These are phyloP conservation scores for Potorous gilbertii DNA, from an alignment of 2,797 vertebrate genomes.

Conservation along the genomic window DNA sequence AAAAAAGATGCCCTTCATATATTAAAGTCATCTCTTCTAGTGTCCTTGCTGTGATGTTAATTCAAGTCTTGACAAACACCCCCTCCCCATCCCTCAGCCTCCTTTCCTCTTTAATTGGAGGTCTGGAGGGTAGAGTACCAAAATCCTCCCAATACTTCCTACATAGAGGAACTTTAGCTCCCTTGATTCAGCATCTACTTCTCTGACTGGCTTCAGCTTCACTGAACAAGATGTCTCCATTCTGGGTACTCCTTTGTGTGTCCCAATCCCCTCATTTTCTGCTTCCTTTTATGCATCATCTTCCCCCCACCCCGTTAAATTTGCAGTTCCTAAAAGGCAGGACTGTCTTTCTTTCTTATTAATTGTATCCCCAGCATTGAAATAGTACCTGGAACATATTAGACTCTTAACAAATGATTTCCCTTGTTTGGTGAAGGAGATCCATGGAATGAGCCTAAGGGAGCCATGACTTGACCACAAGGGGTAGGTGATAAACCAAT, in stretches of 20 bases:
- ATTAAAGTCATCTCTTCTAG: background rate
- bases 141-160: background rate
- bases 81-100: background rate
- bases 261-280: background rate
- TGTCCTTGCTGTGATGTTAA: background rate
- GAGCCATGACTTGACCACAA: background rate
- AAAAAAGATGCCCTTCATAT: background rate
- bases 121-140: background rate
- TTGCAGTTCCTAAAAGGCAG: background rate
- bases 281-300: background rate
- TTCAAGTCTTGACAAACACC: background rate
- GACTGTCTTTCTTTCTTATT: background rate
- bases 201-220: background rate
- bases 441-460: background rate
- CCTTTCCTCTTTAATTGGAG: background rate
- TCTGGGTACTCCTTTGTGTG: background rate
- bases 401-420: background rate
- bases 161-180: background rate
- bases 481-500: background rate
- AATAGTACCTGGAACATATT: background rate
- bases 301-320: background rate
- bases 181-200: background rate
- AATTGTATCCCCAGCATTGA: background rate
- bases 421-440: fast-evolving
- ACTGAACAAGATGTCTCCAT: background rate